Evolutionary conservation across 2,888 invertebrate species (phyloP).

Genomic region (Colletes collaris): DNA sequence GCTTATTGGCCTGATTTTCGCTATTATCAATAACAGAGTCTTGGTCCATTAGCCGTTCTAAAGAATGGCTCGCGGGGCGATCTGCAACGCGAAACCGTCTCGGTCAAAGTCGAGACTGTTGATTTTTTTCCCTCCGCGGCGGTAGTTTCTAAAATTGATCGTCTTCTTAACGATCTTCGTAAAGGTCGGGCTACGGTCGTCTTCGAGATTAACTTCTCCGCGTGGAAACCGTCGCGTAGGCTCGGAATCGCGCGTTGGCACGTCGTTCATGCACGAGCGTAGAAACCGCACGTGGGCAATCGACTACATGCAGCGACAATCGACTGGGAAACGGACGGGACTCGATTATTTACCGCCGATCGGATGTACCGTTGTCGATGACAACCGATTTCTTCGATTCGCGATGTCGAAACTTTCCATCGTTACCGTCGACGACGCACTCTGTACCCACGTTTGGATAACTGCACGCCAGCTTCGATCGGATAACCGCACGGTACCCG

Average conservation of each 20-base stretch:
- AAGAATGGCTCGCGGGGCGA: conserved; percentile 52
- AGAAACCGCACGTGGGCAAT: conserved; percentile 17
- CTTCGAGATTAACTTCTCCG: background rate
- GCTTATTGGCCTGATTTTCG: conserved; percentile 76
- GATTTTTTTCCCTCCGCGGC: conserved; percentile 47
- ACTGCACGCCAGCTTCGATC: too few relatives aligned
- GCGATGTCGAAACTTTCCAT: too few relatives aligned
- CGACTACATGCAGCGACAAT: conserved; percentile 5
- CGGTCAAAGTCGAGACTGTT: conserved; percentile 36
- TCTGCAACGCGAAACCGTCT: conserved; percentile 27
- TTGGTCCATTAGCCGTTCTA: conserved; percentile 69
- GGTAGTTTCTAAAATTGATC: conserved; percentile 20
- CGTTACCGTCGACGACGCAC: too few relatives aligned
- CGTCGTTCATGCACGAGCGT: background rate
- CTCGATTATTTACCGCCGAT: conserved; percentile 11
- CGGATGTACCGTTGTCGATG: too few relatives aligned
- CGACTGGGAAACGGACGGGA: background rate
- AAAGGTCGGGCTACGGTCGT: background rate
- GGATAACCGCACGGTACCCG: too few relatives aligned
- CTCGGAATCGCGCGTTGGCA: conserved; percentile 25
- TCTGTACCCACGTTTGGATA: too few relatives aligned
- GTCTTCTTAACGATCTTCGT: background rate
- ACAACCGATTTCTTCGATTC: too few relatives aligned
- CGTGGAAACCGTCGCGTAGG: background rate
- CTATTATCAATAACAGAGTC: conserved; percentile 74